These are phyloP conservation scores for Dolichallabes microphthalmus DNA, from an alignment of 2,113 vertebrate species.

Conservation along the genomic window DNA sequence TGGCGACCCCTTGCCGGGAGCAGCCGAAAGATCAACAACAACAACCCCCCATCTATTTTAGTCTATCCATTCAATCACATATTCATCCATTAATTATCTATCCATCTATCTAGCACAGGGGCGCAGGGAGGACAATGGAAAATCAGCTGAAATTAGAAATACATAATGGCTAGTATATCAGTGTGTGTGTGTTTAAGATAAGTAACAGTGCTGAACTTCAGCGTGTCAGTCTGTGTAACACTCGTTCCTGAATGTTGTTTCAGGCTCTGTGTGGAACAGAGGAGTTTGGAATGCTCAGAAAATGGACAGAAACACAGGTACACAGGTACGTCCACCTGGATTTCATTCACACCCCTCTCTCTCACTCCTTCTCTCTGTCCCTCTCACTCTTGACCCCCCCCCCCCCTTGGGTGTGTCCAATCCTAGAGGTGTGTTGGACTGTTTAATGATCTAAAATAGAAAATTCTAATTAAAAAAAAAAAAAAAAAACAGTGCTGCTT, in stretches of 20 bases:
- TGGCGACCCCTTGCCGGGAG: too few relatives aligned
- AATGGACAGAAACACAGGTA: constrained; percentile 52
- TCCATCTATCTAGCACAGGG: neutral
- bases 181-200: neutral
- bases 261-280: constrained; percentile 9
- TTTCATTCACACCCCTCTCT: neutral
- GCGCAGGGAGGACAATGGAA: too few relatives aligned
- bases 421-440: neutral
- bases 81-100: neutral
- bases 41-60: neutral
- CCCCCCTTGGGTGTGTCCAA: neutral
- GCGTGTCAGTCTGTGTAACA: neutral
- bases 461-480: too few relatives aligned
- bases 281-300: constrained; percentile 47
- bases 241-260: neutral
- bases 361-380: neutral
- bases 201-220: neutral
- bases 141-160: too few relatives aligned
- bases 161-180: too few relatives aligned
- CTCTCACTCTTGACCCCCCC: too few relatives aligned
- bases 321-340: constrained; percentile 40
- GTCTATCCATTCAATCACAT: neutral
- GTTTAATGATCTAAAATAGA: neutral
- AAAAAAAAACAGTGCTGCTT: neutral
- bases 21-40: too few relatives aligned